Evolutionary conservation across 2,113 vertebrate species (phyloP).

Genomic region (Meles meles): DNA sequence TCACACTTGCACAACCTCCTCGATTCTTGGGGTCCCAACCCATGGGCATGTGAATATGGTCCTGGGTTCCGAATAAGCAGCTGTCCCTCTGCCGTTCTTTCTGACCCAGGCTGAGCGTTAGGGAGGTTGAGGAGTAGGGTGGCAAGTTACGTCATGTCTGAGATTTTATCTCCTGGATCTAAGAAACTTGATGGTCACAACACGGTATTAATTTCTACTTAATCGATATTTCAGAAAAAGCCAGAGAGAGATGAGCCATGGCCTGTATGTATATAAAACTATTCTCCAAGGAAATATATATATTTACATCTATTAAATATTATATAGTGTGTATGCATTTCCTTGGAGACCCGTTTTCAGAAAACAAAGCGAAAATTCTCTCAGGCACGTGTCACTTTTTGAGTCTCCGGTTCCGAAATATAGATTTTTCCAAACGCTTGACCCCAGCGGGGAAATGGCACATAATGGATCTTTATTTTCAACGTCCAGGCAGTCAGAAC

Average conservation of each 20-base stretch:
- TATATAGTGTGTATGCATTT: background rate
- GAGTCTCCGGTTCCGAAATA: no score
- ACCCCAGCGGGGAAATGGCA: fast-evolving
- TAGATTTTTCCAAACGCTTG: fast-evolving
- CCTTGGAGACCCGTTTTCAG: background rate
- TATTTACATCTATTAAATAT: background rate
- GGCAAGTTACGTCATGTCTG: background rate
- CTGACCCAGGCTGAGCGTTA: background rate
- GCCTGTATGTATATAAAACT: background rate
- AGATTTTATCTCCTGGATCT: background rate
- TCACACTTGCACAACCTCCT: fast-evolving
- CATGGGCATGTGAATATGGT: fast-evolving
- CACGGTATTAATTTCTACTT: background rate
- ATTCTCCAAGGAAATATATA: background rate
- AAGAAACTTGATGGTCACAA: fast-evolving
- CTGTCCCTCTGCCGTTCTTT: fast-evolving
- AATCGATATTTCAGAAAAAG: fast-evolving
- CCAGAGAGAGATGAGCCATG: background rate
- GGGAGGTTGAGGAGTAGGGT: fast-evolving
- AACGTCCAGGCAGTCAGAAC: fast-evolving
- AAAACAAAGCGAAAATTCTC: fast-evolving
- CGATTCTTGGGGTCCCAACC: fast-evolving
- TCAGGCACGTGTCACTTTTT: fast-evolving
- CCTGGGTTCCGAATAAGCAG: fast-evolving
- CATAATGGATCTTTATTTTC: fast-evolving